These are phyloP conservation scores for Halichondria panicea DNA, from an alignment of 37 sponge, comb jelly and placozoan species.

Conservation along the genomic window DNA sequence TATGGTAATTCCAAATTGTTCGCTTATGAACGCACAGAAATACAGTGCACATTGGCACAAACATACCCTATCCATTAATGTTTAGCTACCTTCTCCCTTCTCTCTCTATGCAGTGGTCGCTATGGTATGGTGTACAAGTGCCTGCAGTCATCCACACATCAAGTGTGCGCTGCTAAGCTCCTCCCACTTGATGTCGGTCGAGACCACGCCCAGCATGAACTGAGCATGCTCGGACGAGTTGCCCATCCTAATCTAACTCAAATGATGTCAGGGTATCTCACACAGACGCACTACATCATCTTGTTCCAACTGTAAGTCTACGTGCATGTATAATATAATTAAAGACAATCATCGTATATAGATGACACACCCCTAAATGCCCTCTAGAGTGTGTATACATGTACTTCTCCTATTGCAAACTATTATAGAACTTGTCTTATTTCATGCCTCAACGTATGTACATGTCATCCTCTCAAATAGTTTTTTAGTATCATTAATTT, in stretches of 20 bases:
- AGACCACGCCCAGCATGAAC: conserved; percentile 59
- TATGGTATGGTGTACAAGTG: conserved; percentile 60
- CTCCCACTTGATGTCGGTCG: conserved; percentile 30
- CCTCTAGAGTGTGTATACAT: background rate
- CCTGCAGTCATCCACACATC: conserved; percentile 40
- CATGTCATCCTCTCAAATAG: too few species aligned
- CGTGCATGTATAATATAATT: background rate
- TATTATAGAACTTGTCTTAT: background rate
- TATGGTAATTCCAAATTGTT: too few species aligned
- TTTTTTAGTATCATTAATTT: background rate
- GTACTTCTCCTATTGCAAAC: background rate
- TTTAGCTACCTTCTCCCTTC: background rate
- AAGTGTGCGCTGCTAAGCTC: conserved; percentile 61
- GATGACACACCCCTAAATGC: background rate
- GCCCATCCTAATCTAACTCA: conserved; percentile 54
- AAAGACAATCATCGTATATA: background rate
- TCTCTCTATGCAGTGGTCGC: conserved; percentile 43
- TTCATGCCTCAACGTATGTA: background rate
- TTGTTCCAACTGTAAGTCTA: conserved; percentile 60
- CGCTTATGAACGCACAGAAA: too few species aligned
- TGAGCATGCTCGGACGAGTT: conserved; percentile 48
- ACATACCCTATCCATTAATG: background rate
- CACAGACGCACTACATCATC: conserved; percentile 35
- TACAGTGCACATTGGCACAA: background rate
- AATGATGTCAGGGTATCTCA: conserved; percentile 41